phyloP scores from a whole-genome alignment of 53 echinoderm and acorn worm genomes.

The Glandiceps talaboti region DNA sequence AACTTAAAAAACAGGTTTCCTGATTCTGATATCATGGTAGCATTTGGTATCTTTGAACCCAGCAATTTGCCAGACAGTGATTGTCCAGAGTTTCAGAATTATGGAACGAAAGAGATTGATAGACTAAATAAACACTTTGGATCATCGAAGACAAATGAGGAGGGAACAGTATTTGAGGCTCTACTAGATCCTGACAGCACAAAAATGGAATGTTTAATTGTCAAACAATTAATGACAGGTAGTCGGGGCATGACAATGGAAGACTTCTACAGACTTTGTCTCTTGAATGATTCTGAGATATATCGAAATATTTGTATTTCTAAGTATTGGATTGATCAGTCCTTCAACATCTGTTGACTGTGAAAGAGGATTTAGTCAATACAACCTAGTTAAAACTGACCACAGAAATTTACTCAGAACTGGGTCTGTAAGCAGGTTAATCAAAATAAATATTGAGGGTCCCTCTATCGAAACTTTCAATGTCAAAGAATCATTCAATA shows the following conservation, averaged over 20 bases:
- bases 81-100: neutral
- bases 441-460: neutral
- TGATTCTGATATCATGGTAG: neutral
- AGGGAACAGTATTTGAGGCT: neutral
- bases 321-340: neutral
- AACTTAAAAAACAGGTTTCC: neutral
- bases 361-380: neutral
- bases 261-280: neutral
- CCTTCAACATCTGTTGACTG: neutral
- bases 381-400: neutral
- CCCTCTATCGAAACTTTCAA: neutral
- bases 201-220: neutral
- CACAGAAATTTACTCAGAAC: neutral
- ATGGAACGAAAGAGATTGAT: neutral
- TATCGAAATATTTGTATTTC: neutral
- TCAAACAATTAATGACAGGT: neutral
- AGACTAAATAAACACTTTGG: neutral
- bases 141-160: neutral
- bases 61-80: neutral
- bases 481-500: neutral
- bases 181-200: neutral
- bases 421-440: neutral
- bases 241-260: neutral
- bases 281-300: neutral
- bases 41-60: neutral